Conservation (phyloP, 2,888 invertebrate species). For the Pimpla rufipes region DNA sequence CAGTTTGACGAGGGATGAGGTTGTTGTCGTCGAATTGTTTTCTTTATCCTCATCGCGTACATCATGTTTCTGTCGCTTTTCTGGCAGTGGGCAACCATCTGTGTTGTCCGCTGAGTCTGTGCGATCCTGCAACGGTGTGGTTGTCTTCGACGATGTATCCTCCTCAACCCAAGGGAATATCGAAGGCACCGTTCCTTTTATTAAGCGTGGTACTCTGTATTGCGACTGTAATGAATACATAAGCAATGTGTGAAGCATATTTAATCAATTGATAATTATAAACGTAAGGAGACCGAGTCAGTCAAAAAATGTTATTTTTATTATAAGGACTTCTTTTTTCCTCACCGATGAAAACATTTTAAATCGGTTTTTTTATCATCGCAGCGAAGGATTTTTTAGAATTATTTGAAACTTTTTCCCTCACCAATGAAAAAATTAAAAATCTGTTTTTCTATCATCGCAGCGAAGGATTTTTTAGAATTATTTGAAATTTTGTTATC, state of each 20-base stretch:
- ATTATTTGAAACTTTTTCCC: not conserved
- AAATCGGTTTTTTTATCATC: not conserved
- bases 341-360: not conserved
- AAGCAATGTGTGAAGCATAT: not conserved
- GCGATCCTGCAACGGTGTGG: not conserved
- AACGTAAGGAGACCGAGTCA: not conserved
- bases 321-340: not conserved
- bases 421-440: not conserved
- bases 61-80: constrained; percentile 44
- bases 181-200: constrained; percentile 26
- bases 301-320: not conserved
- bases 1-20: not conserved
- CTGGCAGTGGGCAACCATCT: not conserved
- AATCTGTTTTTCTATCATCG: not conserved
- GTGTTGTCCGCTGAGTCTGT: not conserved
- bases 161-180: constrained; percentile 27
- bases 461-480: not conserved
- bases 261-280: not conserved
- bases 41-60: not conserved
- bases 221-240: constrained; percentile 28
- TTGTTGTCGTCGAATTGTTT: too few relatives aligned
- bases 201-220: constrained; percentile 27
- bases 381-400: not conserved
- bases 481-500: not conserved
- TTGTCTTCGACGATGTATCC: not conserved